Conservation (phyloP, 2,113 vertebrate species). For the Recurvirostra avosetta region DNA sequence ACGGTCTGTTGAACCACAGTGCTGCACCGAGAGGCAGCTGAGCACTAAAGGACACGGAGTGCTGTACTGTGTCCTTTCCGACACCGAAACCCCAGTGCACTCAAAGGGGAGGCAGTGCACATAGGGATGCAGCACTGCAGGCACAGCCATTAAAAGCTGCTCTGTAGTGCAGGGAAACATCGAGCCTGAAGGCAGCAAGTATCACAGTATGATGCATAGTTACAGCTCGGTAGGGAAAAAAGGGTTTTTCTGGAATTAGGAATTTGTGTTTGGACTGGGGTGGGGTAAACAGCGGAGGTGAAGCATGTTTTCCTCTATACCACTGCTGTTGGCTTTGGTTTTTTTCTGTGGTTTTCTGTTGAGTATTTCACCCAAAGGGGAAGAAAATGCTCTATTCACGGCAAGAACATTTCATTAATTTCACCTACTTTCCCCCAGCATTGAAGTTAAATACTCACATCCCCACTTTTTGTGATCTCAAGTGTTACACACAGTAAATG, state of each 20-base stretch:
- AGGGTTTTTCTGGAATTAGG: not conserved
- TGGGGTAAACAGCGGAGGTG: not conserved
- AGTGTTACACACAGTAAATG: not conserved
- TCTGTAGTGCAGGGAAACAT: not conserved
- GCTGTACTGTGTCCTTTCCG: not conserved
- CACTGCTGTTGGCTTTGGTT: not conserved
- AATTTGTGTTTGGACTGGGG: not conserved
- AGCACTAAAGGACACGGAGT: fast-evolving
- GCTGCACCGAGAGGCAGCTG: fast-evolving
- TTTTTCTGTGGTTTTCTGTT: not conserved
- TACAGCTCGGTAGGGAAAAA: not conserved
- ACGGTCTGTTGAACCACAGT: fast-evolving
- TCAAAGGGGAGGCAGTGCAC: not conserved
- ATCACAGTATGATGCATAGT: not conserved
- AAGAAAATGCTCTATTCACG: not conserved
- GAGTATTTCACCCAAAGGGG: not conserved
- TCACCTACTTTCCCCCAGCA: not conserved
- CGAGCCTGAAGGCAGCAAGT: not conserved
- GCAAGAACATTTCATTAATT: not conserved
- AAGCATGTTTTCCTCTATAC: not conserved
- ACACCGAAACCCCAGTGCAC: not conserved
- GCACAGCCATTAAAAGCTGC: not conserved
- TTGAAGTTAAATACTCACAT: not conserved
- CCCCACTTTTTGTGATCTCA: not conserved
- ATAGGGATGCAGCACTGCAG: not conserved